Percentiles rank a stretch among this genome's conserved stretches.
These are phyloP conservation scores for Odocoileus hemionus DNA, from an alignment of 2,113 vertebrate genomes.

Conservation along the genomic window DNA sequence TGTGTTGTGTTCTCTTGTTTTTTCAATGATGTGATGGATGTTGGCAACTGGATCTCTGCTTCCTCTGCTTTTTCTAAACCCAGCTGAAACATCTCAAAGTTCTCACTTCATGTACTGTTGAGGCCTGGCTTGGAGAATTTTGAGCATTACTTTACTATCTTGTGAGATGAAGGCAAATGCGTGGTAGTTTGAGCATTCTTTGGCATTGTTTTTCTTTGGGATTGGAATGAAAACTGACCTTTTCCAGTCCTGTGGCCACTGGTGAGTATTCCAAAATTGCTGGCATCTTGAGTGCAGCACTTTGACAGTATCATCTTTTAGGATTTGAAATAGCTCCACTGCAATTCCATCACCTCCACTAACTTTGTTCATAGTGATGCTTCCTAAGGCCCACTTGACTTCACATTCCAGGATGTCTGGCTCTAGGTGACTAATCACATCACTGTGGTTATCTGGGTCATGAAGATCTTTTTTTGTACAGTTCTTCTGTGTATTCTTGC, in stretches of 20 bases:
- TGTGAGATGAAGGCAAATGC: background rate
- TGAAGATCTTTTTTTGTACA: background rate
- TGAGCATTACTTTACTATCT: background rate
- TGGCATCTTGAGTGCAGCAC: background rate
- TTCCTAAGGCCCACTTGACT: background rate
- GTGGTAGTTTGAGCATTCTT: fast-evolving
- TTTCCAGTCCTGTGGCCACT: background rate
- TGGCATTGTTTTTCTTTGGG: background rate
- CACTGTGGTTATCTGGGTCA: fast-evolving
- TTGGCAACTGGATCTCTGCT: background rate
- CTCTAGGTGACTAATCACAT: background rate
- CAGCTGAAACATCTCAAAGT: background rate
- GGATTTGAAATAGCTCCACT: background rate
- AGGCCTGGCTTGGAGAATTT: background rate
- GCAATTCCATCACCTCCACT: background rate
- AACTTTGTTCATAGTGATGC: background rate
- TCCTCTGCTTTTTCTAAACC: background rate
- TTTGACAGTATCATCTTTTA: background rate
- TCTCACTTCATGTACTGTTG: background rate
- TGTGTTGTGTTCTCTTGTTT: background rate
- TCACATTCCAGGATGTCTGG: background rate
- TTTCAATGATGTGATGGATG: background rate
- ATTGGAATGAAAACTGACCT: background rate
- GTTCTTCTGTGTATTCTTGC: background rate
- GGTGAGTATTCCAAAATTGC: background rate